phyloP scores from a whole-genome alignment of 2,888 invertebrate species.

The Tubulanus polymorphus region DNA sequence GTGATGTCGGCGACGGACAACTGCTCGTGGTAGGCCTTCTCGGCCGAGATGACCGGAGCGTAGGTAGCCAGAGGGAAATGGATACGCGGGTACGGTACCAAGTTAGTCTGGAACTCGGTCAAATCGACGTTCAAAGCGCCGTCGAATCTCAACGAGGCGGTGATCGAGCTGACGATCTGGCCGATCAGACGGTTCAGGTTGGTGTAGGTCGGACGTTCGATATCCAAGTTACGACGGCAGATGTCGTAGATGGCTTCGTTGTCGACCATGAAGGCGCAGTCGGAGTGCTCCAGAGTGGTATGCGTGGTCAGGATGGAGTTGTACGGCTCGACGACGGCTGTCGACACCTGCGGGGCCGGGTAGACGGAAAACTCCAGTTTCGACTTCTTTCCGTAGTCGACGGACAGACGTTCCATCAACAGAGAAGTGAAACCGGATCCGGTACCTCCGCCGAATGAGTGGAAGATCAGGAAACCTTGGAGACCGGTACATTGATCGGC shows the following conservation, averaged over 20 bases:
- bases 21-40: conserved; percentile 91
- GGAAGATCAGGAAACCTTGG: conserved; percentile 80
- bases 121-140: conserved; percentile 58
- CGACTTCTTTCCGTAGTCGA: conserved; percentile 76
- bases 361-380: conserved; percentile 84
- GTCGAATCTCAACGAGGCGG: conserved; percentile 56
- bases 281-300: conserved; percentile 87
- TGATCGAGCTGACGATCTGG: conserved; percentile 65
- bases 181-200: conserved; percentile 90
- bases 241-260: conserved; percentile 90
- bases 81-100: conserved; percentile 59
- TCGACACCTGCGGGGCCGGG: conserved; percentile 84
- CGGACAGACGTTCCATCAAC: conserved; percentile 77
- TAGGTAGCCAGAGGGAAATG: conserved; percentile 83
- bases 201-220: conserved; percentile 80
- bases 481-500: conserved; percentile 75
- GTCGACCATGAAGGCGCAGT: conserved; percentile 95
- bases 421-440: conserved; percentile 86
- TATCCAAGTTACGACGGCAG: conserved; percentile 73
- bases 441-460: conserved; percentile 83
- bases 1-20: conserved; percentile 45
- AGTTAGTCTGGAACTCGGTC: conserved; percentile 57
- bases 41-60: conserved; percentile 87
- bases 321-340: conserved; percentile 93
- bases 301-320: conserved; percentile 94